Evolutionary conservation across 2,797 vertebrate genomes (phyloP), one percentile per base, ranked within the genome.

Genomic region (Lutjanus argentimaculatus): DNA sequence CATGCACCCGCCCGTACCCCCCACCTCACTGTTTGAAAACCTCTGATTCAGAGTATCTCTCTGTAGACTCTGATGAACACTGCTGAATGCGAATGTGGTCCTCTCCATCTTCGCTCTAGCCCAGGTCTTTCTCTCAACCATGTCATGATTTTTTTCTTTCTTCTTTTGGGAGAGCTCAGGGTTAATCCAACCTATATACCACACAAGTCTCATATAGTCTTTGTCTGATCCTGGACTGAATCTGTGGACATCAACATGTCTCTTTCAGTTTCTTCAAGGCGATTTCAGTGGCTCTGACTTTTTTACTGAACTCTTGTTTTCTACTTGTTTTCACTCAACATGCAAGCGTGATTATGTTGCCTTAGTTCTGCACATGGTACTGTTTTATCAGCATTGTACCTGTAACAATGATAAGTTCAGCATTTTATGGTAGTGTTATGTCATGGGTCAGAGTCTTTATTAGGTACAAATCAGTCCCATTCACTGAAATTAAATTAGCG

Each of bases 391-490:
- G 17, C 1, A 1, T 48, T 45, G 25, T 21, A 14, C 21, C 46
- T 6, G 22, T 61, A 43, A 52, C 16, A 12, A 17, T 45, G 11
- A 51, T 19, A 67, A 3, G 70, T 51, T 13, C 7, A 56, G n/a
- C 2, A 22, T 51, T 59, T 19, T 21, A 42, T 55, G 4, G 46
- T 43, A 6, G 10, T 22, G 11, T 53, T 53, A 8, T 13, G 36
- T 30, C 12, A 3, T n/a, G 15, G 15, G 43, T 63, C 16, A 67
- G 10, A 8, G 40, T 45, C 3, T 72, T 56, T 10, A n/a, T 77
- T 59, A 40, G 22, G 57, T n/a, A 67, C 8, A 64, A 58, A 55
- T 76, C 52, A 67, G 12, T 59, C 22, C 25, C 67, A 30, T 80
- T 80, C 75, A 67, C 22, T 53, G n/a, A 64, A 16, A 64, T 36